Conservation (phyloP, 1,140 invertebrate species). For the Macrobrachium rosenbergii region DNA sequence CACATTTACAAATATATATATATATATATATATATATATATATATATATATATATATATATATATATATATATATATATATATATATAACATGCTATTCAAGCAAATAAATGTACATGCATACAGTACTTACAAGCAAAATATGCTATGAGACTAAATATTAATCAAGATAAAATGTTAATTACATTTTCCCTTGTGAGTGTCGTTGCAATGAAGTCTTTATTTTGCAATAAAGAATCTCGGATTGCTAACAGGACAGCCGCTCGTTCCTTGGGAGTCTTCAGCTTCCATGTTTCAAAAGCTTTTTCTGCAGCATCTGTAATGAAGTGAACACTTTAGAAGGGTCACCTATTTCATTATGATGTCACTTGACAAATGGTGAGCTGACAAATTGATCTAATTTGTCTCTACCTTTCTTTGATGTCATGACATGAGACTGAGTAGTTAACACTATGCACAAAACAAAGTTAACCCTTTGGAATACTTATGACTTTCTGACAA, state of each 20-base stretch:
- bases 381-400: not conserved
- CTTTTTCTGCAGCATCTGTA: conserved; percentile 77
- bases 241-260: conserved; percentile 25
- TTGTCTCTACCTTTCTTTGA: not conserved
- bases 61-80: too few species aligned
- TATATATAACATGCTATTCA: too few species aligned
- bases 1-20: too few species aligned
- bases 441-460: too few species aligned
- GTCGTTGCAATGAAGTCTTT: conserved; percentile 53
- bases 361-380: not conserved
- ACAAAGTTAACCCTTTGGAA: not conserved
- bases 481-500: too few species aligned
- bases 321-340: not conserved
- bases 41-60: too few species aligned
- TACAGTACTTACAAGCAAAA: not conserved
- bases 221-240: conserved; percentile 19
- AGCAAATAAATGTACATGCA: not conserved
- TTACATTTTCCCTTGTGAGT: conserved; percentile 54
- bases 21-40: too few species aligned
- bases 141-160: not conserved
- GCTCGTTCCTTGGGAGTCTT: conserved; percentile 83
- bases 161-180: not conserved
- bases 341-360: not conserved
- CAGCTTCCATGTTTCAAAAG: conserved; percentile 84
- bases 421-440: too few species aligned